Conservation (phyloP, 2,888 invertebrate species). For the Ophion slaviceki region DNA sequence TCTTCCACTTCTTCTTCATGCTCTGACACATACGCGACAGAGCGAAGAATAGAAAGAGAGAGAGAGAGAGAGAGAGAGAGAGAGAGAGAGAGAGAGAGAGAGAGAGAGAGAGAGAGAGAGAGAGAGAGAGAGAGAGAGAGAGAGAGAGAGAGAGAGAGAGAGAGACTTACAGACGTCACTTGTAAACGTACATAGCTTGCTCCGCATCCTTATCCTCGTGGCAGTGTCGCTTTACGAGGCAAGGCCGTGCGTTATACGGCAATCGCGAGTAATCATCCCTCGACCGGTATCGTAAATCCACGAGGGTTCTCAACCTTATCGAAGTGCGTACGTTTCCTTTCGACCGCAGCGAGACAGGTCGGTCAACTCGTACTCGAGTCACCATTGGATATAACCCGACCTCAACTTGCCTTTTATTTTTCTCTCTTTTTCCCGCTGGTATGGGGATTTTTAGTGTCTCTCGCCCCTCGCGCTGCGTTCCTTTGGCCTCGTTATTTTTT, state of each 20-base stretch:
- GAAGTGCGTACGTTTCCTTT: slow-evolving; percentile 64
- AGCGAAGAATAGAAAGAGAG: slow-evolving; percentile 8
- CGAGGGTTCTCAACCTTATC: slow-evolving; percentile 81
- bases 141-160: background rate
- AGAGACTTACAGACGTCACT: slow-evolving; percentile 13
- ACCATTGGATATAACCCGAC: slow-evolving; percentile 13
- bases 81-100: background rate
- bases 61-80: background rate
- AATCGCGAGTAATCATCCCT: slow-evolving; percentile 82
- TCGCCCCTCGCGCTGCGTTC: slow-evolving; percentile 12
- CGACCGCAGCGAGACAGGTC: slow-evolving; percentile 34
- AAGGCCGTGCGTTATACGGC: slow-evolving; percentile 82
- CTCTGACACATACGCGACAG: slow-evolving; percentile 10
- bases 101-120: background rate
- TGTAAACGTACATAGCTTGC: slow-evolving; percentile 25
- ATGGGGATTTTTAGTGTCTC: slow-evolving; percentile 5
- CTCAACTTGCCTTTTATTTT: background rate
- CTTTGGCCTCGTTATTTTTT: slow-evolving; percentile 53
- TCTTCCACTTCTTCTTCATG: slow-evolving; percentile 39
- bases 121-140: slow-evolving; percentile 1
- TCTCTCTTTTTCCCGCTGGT: background rate
- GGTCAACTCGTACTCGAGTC: slow-evolving; percentile 36
- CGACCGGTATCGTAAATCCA: slow-evolving; percentile 81
- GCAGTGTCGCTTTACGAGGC: slow-evolving; percentile 80
- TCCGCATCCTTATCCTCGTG: slow-evolving; percentile 60